These are phyloP conservation scores for Halocaridina rubra DNA, from an alignment of 2,888 invertebrate species.

Conservation along the genomic window DNA sequence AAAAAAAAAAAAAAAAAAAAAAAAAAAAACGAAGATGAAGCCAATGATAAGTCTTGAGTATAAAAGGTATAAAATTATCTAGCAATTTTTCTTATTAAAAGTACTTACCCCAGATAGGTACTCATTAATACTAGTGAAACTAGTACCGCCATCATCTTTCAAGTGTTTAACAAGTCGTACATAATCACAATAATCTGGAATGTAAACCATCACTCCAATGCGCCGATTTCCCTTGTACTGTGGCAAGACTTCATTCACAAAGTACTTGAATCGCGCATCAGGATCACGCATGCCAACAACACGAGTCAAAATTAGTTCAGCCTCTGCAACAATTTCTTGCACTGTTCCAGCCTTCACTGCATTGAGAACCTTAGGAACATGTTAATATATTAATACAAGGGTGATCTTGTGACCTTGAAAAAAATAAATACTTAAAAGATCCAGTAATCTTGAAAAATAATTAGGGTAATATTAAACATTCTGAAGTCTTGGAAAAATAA, in stretches of 20 bases:
- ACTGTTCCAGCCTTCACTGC: conserved; percentile 18
- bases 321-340: conserved; percentile 70
- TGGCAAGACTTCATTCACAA: conserved; percentile 83
- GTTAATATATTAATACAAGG: too few relatives aligned
- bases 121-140: conserved; percentile 53
- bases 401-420: too few relatives aligned
- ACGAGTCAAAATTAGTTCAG: conserved; percentile 80
- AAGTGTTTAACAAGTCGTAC: conserved; percentile 42
- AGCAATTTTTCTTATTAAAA: too few relatives aligned
- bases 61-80: too few relatives aligned
- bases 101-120: conserved; percentile 55
- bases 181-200: conserved; percentile 59
- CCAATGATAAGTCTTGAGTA: too few relatives aligned
- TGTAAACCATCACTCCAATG: conserved; percentile 30
- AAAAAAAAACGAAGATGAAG: too few relatives aligned
- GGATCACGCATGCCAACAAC: conserved; percentile 75
- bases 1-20: too few relatives aligned
- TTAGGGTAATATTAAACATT: too few relatives aligned
- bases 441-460: too few relatives aligned
- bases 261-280: conserved; percentile 86
- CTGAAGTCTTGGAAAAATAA: too few relatives aligned
- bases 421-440: too few relatives aligned
- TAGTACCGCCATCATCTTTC: conserved; percentile 47
- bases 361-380: conserved; percentile 36
- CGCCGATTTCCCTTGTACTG: conserved; percentile 79